A percentile compares a stretch with the other conserved stretches of the same genome.
Conservation (phyloP, 2,888 invertebrate genomes). For the Holacanthella duospinosa region DNA sequence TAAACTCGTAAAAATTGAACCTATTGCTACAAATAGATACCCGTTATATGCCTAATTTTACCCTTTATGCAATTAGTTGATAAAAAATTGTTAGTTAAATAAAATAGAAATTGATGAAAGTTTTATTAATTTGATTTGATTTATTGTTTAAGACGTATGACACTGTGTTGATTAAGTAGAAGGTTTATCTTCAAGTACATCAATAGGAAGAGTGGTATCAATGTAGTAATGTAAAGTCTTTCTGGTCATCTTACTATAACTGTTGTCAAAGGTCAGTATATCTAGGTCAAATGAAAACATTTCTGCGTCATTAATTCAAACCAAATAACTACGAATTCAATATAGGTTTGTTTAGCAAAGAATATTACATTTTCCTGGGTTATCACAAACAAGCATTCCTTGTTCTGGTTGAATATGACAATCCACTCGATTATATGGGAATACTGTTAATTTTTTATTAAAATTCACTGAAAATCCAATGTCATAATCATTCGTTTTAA, state of each 20-base stretch:
- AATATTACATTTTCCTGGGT: conserved; percentile 13
- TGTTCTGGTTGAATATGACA: conserved; percentile 15
- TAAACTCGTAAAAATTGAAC: too few relatives aligned
- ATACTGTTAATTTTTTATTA: background rate
- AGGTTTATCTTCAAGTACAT: too few relatives aligned
- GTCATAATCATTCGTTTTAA: conserved; percentile 12
- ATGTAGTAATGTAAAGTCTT: background rate
- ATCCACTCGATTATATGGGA: conserved; percentile 5
- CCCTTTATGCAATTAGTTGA: too few relatives aligned
- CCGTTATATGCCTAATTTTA: too few relatives aligned
- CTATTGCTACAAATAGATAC: too few relatives aligned
- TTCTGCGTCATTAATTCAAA: too few relatives aligned
- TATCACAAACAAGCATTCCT: conserved; percentile 11
- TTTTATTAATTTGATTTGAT: too few relatives aligned
- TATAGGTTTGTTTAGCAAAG: background rate
- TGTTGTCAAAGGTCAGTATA: background rate
- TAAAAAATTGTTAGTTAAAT: too few relatives aligned
- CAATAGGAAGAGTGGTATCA: background rate
- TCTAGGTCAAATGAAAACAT: background rate
- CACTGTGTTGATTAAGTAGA: too few relatives aligned
- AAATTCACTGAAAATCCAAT: conserved; percentile 12
- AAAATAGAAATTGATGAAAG: too few relatives aligned
- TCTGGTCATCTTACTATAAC: background rate
- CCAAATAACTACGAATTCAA: background rate
- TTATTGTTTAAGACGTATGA: too few relatives aligned